Base-by-base conservation (phyloP, 1,140 invertebrate species). In the Drosophila parabipectinata region DNA sequence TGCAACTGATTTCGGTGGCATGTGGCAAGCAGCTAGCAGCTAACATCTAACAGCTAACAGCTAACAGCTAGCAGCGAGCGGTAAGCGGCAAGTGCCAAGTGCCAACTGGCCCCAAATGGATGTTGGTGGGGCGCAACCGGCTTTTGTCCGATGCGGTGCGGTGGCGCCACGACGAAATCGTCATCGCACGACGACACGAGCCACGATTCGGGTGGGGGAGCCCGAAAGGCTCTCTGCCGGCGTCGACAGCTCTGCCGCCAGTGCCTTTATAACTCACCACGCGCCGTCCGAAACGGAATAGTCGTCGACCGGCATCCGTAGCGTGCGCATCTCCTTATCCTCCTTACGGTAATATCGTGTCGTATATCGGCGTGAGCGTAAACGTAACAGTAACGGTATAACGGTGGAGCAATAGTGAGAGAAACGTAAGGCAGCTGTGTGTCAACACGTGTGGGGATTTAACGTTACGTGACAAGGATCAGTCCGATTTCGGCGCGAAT, bases 281-380 rank as follows among this genome's bases (percentile, higher is more conserved):
- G 34, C 82, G 58, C 53, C 18, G 47, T 67, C 50, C 34, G 48
- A 53, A 61, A 41, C 41, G 54, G 30, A 75, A 87, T 74, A 85
- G 82, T 85, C 83, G 82, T 85, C 66, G 61, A 57, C 82, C 82
- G 82, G 82, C 82, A 78, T 87, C 67, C 77, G 58, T 24, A 74
- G 69, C 63, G 82, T 68, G 66, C 60, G 14, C 26, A 9, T 47
- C 18, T 44, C 41, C 5, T 7, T 28, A 6, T 15, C 41, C 7
- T 5, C 8, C 8, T 18, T 1, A 2, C 41, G 2, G 5, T 10
- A 18, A 3, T 5, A 18, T 28, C 6, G 26, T 28, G 4, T 18
- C 14, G 41, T 44, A 10, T 37, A 10, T 37, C 34, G 10, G 34
- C 9, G 34, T 4, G 10, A 12, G 34, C 12, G 14, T 18, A 4